Conservation (phyloP, 2,888 invertebrate species). For the Parochlus steinenii region DNA sequence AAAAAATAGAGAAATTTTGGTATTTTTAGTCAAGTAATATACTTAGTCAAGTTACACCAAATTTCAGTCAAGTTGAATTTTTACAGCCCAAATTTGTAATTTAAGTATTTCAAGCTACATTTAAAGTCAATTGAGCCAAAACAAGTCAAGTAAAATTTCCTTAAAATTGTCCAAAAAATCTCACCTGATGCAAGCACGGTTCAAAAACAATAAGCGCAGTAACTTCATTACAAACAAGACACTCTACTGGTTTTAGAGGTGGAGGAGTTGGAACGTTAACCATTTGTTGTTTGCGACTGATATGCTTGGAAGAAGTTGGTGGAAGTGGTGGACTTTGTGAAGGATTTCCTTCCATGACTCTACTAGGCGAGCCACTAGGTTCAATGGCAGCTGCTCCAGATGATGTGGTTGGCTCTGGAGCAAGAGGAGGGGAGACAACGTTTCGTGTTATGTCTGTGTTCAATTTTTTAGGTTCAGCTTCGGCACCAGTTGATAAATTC, state of each 20-base stretch:
- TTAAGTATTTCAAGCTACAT: too few relatives aligned
- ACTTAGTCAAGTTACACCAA: too few relatives aligned
- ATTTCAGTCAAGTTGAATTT: too few relatives aligned
- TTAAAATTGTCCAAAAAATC: too few relatives aligned
- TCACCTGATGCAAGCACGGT: conserved; percentile 57
- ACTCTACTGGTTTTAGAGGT: conserved; percentile 33
- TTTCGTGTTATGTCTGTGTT: conserved; percentile 4
- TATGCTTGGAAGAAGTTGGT: conserved; percentile 13
- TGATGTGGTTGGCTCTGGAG: conserved; percentile 12
- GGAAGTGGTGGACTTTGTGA: conserved; percentile 11
- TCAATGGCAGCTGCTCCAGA: conserved; percentile 1
- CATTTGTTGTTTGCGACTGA: conserved; percentile 15
- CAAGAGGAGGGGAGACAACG: conserved; percentile 8
- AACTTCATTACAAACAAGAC: conserved; percentile 54
- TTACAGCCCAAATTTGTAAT: too few relatives aligned
- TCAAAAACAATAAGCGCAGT: conserved; percentile 46
- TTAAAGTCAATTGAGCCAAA: too few relatives aligned
- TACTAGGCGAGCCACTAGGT: conserved; percentile 4
- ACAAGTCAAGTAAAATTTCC: too few relatives aligned
- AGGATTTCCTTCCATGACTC: neutral
- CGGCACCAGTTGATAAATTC: conserved; percentile 1
- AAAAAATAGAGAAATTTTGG: too few relatives aligned
- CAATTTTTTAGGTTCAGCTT: conserved; percentile 4
- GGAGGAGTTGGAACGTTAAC: conserved; percentile 14
- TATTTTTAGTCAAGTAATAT: too few relatives aligned